A percentile compares a stretch with the other conserved stretches of the same genome.
These are phyloP conservation scores for Chaunax sp. DNA, from an alignment of 2,797 vertebrate species.

Conservation along the genomic window DNA sequence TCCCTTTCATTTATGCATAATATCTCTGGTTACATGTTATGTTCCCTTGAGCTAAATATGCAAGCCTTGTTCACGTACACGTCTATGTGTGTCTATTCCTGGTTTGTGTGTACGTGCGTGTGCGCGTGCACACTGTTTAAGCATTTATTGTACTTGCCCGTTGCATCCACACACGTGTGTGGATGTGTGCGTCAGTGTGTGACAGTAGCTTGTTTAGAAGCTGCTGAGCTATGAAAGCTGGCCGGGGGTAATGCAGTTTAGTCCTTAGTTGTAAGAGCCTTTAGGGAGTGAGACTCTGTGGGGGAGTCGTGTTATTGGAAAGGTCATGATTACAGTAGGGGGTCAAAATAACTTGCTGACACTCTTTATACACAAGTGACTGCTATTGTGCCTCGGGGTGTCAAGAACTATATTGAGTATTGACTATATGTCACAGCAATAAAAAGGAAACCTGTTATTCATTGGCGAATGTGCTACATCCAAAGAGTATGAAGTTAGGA, in stretches of 20 bases:
- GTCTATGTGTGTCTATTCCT: slow-evolving; percentile 34
- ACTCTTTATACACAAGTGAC: slow-evolving; percentile 85
- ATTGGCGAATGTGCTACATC: slow-evolving; percentile 75
- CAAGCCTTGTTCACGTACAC: slow-evolving; percentile 63
- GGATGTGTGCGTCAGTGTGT: slow-evolving; percentile 66
- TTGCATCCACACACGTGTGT: slow-evolving; percentile 44
- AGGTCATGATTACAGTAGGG: slow-evolving; percentile 88
- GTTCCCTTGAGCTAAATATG: slow-evolving; percentile 75
- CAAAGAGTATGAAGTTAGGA: slow-evolving; percentile 79
- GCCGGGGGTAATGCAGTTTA: slow-evolving; percentile 79
- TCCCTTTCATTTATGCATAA: slow-evolving; percentile 82
- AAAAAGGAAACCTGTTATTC: slow-evolving; percentile 85
- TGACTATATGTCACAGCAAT: slow-evolving; percentile 87
- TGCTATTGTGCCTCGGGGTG: slow-evolving; percentile 80
- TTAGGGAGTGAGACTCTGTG: slow-evolving; percentile 78
- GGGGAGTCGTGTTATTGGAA: slow-evolving; percentile 85
- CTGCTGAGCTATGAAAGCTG: slow-evolving; percentile 82
- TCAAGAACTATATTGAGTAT: slow-evolving; percentile 87
- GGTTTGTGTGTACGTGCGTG: slow-evolving; percentile 13
- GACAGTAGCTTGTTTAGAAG: slow-evolving; percentile 77
- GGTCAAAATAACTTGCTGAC: slow-evolving; percentile 86
- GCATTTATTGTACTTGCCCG: slow-evolving; percentile 67
- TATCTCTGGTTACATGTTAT: slow-evolving; percentile 78
- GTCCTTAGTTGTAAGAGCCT: slow-evolving; percentile 78
- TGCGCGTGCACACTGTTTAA: slow-evolving; percentile 19